phyloP scores from a whole-genome alignment of 2,113 vertebrate species.

The Ptilonorhynchus violaceus region DNA sequence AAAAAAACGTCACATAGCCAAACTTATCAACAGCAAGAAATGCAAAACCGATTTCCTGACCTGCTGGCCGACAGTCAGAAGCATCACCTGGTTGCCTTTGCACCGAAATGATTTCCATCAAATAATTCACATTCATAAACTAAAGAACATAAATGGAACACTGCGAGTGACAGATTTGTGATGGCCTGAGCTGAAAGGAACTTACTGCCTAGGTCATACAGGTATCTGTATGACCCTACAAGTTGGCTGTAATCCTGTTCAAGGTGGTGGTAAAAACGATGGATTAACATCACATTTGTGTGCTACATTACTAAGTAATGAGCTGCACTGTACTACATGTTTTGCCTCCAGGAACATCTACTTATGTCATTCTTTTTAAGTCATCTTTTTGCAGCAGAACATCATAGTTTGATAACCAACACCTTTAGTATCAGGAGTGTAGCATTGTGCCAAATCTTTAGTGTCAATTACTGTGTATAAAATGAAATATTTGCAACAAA shows the following conservation, averaged over 20 bases:
- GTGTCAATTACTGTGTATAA: neutral
- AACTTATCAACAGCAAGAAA: neutral
- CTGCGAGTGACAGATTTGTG: neutral
- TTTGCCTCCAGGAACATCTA: conserved; percentile 39
- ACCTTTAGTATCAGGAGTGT: neutral
- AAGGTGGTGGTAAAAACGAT: conserved; percentile 35
- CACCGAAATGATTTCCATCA: neutral
- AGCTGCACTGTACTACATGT: conserved; percentile 35
- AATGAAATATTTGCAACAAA: neutral
- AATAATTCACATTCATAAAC: neutral
- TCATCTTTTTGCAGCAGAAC: neutral
- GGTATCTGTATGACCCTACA: neutral
- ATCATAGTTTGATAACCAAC: neutral
- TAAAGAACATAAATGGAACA: neutral
- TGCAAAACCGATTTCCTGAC: neutral
- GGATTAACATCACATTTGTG: conserved; percentile 10
- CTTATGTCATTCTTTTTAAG: conserved; percentile 17
- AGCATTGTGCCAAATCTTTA: neutral
- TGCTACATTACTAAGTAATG: conserved; percentile 5
- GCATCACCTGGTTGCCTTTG: neutral
- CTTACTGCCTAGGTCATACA: neutral
- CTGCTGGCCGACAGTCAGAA: neutral
- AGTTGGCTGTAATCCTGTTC: neutral
- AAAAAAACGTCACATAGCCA: neutral
- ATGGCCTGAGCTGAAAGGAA: neutral